These are phyloP conservation scores for Tachysurus vachellii DNA, from an alignment of 2,113 vertebrate species.

Conservation along the genomic window DNA sequence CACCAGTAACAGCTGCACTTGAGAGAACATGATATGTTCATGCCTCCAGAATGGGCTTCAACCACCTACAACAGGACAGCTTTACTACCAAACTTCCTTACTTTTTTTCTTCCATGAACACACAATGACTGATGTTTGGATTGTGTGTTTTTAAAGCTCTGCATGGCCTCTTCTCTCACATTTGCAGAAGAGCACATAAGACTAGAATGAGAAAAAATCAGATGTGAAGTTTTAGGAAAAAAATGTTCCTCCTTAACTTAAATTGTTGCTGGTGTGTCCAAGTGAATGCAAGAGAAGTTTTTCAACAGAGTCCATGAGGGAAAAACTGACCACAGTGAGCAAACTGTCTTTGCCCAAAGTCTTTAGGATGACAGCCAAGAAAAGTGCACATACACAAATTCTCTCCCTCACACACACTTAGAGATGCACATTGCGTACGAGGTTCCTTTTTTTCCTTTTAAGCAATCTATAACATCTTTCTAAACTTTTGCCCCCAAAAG, in stretches of 20 bases:
- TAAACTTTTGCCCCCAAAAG: not conserved
- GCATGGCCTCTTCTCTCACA: not conserved
- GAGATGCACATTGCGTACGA: not conserved
- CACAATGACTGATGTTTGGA: constrained; percentile 11
- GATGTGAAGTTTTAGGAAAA: not conserved
- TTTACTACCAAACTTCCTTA: constrained; percentile 6
- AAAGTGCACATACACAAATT: not conserved
- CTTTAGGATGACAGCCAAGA: constrained; percentile 32
- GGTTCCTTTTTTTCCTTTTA: not conserved
- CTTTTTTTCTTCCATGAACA: not conserved
- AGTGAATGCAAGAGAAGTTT: constrained; percentile 7
- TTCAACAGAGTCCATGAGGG: not conserved
- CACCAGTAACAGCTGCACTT: constrained; percentile 47
- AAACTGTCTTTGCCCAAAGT: constrained; percentile 3
- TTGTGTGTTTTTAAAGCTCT: not conserved
- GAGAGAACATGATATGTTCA: not conserved
- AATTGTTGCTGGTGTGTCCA: not conserved
- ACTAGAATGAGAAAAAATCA: not conserved
- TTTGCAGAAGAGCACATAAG: not conserved
- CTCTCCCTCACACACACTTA: constrained; percentile 26
- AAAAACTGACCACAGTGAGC: constrained; percentile 39
- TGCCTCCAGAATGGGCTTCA: not conserved
- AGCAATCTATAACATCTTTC: not conserved
- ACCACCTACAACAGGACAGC: not conserved
- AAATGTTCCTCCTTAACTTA: not conserved